Percentiles rank a stretch among this genome's conserved stretches.
Evolutionary conservation across 2,797 vertebrate genomes (phyloP).

Genomic region (Enteromius fasciolatus): DNA sequence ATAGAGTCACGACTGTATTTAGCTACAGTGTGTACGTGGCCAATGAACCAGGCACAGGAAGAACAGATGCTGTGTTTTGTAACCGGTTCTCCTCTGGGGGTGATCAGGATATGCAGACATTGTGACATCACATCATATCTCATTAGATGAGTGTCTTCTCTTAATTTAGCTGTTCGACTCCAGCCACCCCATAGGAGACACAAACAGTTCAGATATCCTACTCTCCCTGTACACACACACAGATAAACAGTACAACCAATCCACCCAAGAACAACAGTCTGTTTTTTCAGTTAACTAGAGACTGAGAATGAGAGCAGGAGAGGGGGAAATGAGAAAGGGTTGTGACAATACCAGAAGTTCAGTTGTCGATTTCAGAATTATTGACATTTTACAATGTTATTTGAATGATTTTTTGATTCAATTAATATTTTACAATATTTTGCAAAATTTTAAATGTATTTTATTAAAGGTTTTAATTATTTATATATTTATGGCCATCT

Average conservation of each 20-base stretch:
- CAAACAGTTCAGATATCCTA: conserved; percentile 37
- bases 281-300: conserved; percentile 53
- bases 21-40: conserved; percentile 12
- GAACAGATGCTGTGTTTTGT: conserved; percentile 35
- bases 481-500: background rate
- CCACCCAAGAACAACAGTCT: conserved; percentile 64
- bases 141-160: conserved; percentile 50
- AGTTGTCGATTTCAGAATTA: background rate
- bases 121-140: conserved; percentile 52
- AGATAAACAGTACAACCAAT: conserved; percentile 15
- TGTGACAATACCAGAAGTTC: background rate
- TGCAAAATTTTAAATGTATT: background rate
- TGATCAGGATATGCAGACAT: conserved; percentile 53
- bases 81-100: conserved; percentile 31
- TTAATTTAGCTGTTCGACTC: conserved; percentile 61
- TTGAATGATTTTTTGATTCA: no score
- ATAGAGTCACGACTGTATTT: background rate
- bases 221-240: background rate
- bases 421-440: background rate
- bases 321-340: background rate
- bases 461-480: background rate
- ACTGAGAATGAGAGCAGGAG: background rate
- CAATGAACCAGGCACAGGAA: conserved; percentile 9
- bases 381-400: background rate
- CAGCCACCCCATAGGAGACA: conserved; percentile 45